These are phyloP conservation scores for Lamellibrachia columna DNA, from an alignment of 2,888 invertebrate species.

Conservation along the genomic window DNA sequence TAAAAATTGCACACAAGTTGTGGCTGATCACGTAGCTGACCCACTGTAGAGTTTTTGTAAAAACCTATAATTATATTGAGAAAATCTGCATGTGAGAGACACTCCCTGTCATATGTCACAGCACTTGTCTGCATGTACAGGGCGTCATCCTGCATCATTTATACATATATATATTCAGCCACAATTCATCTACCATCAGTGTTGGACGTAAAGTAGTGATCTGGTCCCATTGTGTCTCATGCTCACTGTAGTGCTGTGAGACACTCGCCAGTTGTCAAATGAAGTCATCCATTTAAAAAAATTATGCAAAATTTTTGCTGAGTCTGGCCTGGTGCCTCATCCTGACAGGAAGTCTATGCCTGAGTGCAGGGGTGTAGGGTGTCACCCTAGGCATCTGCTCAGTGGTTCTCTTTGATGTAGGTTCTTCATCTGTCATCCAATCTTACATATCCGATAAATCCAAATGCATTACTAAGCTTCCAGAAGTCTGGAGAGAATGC, in stretches of 20 bases:
- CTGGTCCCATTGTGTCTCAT: not conserved
- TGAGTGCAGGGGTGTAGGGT: not conserved
- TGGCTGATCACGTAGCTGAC: too few relatives aligned
- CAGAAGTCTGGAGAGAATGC: not conserved
- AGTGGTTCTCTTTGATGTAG: not conserved
- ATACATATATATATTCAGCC: not conserved
- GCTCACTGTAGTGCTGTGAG: not conserved
- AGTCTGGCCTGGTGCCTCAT: not conserved
- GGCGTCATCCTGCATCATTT: too few relatives aligned
- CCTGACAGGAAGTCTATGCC: not conserved
- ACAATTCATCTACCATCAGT: not conserved
- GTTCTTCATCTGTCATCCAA: not conserved
- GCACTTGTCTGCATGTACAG: too few relatives aligned
- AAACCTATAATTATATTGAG: too few relatives aligned
- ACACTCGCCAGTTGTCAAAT: not conserved
- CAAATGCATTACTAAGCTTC: not conserved
- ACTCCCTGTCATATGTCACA: too few relatives aligned
- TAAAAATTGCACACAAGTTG: too few relatives aligned
- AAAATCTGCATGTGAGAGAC: too few relatives aligned
- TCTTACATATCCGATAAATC: constrained; percentile 5
- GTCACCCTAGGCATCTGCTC: not conserved
- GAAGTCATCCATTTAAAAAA: not conserved
- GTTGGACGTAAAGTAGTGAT: not conserved
- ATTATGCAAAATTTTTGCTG: not conserved
- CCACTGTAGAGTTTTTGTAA: too few relatives aligned